Evolutionary conservation across 1,140 invertebrate species (phyloP), one percentile per base, ranked within the genome.

Genomic region (Chrysoperla carnea): DNA sequence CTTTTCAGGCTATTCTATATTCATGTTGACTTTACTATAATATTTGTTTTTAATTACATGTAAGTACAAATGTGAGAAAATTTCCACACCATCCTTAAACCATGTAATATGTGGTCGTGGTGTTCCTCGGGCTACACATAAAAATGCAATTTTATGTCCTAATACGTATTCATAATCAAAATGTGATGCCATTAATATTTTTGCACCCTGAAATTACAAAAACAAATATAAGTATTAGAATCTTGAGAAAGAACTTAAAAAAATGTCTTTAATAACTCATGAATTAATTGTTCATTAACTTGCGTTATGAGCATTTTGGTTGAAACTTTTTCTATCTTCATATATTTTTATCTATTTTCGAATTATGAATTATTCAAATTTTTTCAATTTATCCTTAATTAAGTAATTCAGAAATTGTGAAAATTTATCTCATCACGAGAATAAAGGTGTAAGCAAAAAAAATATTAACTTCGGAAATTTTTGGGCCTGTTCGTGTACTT

Each of bases 121-220:
- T 45, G 73, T 75, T 11, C 88, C 88, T 55, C 76, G 78, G 1
- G 88, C 88, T 11, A 85, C 78, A 57, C 89, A 93, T 12, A 92
- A 63, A 53, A 93, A 92, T 2, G 81, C 81, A 41, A 93, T 90
- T 64, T 92, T 93, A 60, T 92, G 87, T 6, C 89, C 89, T 47
- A 93, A 58, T 29, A 86, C 81, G 62, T 91, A 93, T 70, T 91
- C 86, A 63, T 84, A 78, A 65, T 92, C 88, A 63, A 92, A 93
- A 61, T 92, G 87, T 1, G 87, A 91, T 4, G 85, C 80, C 42
- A 85, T 68, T n/a, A 81, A 60, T 48, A 93, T 92, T 65, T 88
- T 88, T 0, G 89, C 88, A 23, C 87, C 87, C 88, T 92, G 53
- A 52, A 63, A 59, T 46, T 47, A 46, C 38, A 37, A 14, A 15